Base-by-base conservation (phyloP, 2,113 vertebrate genomes). In the Hydrochoerus hydrochaeris region DNA sequence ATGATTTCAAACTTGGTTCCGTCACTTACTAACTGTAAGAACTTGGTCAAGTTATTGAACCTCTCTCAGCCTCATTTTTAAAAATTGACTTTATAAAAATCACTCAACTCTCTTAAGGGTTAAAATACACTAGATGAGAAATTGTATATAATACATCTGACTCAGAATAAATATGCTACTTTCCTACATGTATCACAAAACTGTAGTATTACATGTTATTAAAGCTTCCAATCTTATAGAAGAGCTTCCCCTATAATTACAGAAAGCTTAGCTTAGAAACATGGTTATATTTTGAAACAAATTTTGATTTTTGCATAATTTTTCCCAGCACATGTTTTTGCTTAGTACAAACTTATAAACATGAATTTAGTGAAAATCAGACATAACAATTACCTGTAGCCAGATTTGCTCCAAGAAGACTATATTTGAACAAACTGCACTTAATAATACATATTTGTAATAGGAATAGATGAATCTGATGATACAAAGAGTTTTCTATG, bases 271-370 rank as follows among this genome's bases (percentile, higher is more conserved):
- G 30, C 57, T 54, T 19, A 67, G 10, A 94, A 71, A 94, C 3
- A 9, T 26, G 35, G 13, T 7, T 32, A 38, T 67, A 82, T 85
- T 90, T 85, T 85, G 81, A 81, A 87, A 91, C n/a, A 87, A 87
- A 95, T 85, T 77, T 95, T 95, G 75, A 87, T 38, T 93, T 88
- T 73, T 73, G 69, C 89, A 35, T 80, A 88, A 94, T 58, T 44
- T 85, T 91, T 87, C 80, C 57, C 4, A 30, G 28, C 75, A 49
- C 90, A 22, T 57, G 58, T 41, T 97, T 95, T 90, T 22, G 26
- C 58, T 91, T 92, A 90, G 32, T 3, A 58, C 7, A 81, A 46
- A n/a, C 73, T 94, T 63, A 60, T 92, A 65, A 77, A 92, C 93
- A 67, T 71, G 24, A 32, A 84, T 4, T 67, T 46, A 82, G 88